A percentile compares a stretch with the other conserved stretches of the same genome.
These are phyloP conservation scores for Onchidella celtica DNA, from an alignment of 2,888 invertebrate genomes.

Conservation along the genomic window DNA sequence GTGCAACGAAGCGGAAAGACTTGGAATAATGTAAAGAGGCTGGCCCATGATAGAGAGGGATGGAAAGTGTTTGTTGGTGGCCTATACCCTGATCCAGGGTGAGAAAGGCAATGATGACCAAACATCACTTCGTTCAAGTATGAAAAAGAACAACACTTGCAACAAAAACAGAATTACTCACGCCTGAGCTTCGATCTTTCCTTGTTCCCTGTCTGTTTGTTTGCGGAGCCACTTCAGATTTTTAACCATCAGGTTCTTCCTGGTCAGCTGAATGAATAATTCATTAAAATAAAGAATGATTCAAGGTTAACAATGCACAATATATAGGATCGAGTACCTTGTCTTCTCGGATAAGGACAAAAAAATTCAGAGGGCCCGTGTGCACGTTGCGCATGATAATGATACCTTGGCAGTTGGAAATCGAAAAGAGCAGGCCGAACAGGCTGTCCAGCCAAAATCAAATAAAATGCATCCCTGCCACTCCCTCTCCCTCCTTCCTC, in stretches of 20 bases:
- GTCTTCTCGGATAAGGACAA: no score
- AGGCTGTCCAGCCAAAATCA: background rate
- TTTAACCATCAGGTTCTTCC: slow-evolving; percentile 83
- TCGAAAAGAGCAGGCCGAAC: background rate
- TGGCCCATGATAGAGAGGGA: no score
- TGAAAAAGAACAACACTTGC: background rate
- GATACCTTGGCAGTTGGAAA: background rate
- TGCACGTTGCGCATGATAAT: no score
- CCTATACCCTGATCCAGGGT: no score
- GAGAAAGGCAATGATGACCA: background rate
- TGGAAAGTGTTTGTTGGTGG: no score
- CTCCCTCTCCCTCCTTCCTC: no score
- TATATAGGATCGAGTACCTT: background rate
- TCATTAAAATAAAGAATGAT: background rate
- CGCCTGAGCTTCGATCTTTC: slow-evolving; percentile 80
- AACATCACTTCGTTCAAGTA: background rate
- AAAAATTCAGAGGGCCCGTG: no score
- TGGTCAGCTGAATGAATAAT: slow-evolving; percentile 82
- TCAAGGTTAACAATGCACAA: slow-evolving; percentile 6
- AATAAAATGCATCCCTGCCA: no score
- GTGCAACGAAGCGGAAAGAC: no score
- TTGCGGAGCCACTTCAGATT: slow-evolving; percentile 82
- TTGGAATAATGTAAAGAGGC: no score
- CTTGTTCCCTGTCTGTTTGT: slow-evolving; percentile 77
- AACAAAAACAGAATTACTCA: slow-evolving; percentile 51